A percentile compares a stretch with the other conserved stretches of the same genome.
These are phyloP conservation scores for Cerceris ruficornis DNA, from an alignment of 2,888 invertebrate species.

Conservation along the genomic window DNA sequence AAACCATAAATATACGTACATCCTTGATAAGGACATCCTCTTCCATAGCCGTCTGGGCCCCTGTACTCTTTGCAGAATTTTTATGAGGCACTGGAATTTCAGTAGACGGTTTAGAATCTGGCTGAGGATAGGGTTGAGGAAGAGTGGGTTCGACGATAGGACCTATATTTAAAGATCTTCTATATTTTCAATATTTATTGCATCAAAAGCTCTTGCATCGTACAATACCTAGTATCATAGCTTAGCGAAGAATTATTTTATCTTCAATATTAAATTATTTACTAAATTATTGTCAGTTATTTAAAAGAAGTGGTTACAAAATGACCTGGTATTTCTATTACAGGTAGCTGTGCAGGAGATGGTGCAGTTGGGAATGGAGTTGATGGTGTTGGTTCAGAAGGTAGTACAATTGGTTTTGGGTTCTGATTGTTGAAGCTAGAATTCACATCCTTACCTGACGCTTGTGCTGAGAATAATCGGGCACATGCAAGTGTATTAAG, in stretches of 20 bases:
- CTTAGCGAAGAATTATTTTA: too few species aligned
- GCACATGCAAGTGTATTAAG: slow-evolving; percentile 20
- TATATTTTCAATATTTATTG: slow-evolving; percentile 1
- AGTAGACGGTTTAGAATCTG: slow-evolving; percentile 30
- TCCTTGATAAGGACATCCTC: slow-evolving; percentile 59
- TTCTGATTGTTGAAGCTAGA: background rate
- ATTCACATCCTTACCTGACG: slow-evolving; percentile 35
- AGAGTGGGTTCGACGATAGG: slow-evolving; percentile 43
- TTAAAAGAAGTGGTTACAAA: background rate
- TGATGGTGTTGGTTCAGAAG: slow-evolving; percentile 41
- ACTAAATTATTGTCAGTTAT: background rate
- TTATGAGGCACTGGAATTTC: slow-evolving; percentile 46
- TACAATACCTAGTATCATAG: too few species aligned
- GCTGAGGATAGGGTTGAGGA: slow-evolving; percentile 37
- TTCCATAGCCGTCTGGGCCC: slow-evolving; percentile 11
- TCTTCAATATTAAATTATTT: background rate
- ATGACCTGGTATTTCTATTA: slow-evolving; percentile 53
- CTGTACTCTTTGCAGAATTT: background rate
- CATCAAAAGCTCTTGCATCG: background rate
- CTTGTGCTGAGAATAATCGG: slow-evolving; percentile 32
- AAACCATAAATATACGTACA: slow-evolving; percentile 45
- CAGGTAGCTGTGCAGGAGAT: slow-evolving; percentile 26
- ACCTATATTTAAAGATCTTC: slow-evolving; percentile 17
- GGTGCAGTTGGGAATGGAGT: slow-evolving; percentile 26
- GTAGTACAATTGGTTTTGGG: slow-evolving; percentile 30